Base-by-base conservation (phyloP, 2,797 vertebrate species). In the Neosilurus hyrtlii region DNA sequence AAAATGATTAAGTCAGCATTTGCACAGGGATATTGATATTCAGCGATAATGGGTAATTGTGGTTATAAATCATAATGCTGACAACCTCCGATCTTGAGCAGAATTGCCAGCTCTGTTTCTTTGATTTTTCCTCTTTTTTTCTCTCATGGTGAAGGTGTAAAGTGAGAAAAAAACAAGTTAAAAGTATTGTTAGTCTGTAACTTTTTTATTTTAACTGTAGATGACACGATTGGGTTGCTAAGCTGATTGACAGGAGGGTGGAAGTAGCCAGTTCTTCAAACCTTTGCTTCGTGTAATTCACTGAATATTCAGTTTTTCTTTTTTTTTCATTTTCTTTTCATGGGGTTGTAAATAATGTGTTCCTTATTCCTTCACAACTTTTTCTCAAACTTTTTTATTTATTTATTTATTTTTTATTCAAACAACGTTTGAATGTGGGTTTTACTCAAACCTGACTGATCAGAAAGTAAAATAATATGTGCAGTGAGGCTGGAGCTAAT, bases 21-120 rank as follows among this genome's bases (percentile, higher is more conserved):
- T 80, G 82, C 67, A 88, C 75, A 30, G 82, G 78, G 68, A 86
- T 89, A 90, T 88, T 89, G 86, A 87, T 89, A 87, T 84, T 77
- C 78, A 65, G 82, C 82, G 85, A 84, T 89, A 88, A 89, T 80
- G 82, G 80, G 30, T 63, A 82, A 73, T 67, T 79, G 67, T 85
- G 57, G 79, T 80, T 86, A 82, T 86, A 86, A 89, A 88, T 88
- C 86, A 84, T 87, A 82, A 75, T 84, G 70, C 65, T 85, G 84
- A 89, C 86, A 87, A 82, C 76, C 77, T 79, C 81, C 86, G 89
- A 87, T 90, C 84, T 83, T 82, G 75, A 86, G 79, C 76, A 67
- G 72, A 86, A 86, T 51, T 66, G 43, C 77, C 20, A 16, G 24
- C 49, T 54, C 61, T 78, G 67, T 85, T 83, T 57, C 67, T 78